Evolutionary conservation across 2,113 vertebrate genomes (phyloP).

Genomic region (Petromus typicus): DNA sequence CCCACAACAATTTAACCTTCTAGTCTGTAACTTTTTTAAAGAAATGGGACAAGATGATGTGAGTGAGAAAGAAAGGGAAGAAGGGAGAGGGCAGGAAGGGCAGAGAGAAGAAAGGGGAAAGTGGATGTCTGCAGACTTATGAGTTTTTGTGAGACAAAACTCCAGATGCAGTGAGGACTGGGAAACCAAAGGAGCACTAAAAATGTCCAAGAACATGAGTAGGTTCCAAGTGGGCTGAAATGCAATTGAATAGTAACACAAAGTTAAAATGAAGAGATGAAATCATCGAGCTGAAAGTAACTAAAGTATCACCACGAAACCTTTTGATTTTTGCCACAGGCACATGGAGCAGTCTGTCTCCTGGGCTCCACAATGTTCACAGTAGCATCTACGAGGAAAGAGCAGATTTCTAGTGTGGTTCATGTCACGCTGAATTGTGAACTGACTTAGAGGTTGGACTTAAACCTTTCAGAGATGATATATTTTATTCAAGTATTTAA

Average conservation of each 20-base stretch:
- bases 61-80: neutral
- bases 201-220: neutral
- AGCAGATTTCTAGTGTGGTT: neutral
- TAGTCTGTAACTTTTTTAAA: neutral
- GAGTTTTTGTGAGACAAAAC: neutral
- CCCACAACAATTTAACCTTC: neutral
- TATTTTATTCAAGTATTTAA: neutral
- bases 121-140: neutral
- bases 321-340: neutral
- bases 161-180: neutral
- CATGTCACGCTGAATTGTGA: neutral
- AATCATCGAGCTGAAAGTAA: neutral
- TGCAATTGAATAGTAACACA: slow-evolving; percentile 3
- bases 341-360: neutral
- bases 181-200: neutral
- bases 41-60: neutral
- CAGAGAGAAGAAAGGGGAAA: neutral
- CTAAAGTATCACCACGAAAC: neutral
- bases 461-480: neutral
- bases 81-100: neutral
- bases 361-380: neutral
- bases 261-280: neutral
- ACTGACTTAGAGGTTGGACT: neutral
- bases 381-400: neutral
- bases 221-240: neutral